Base-by-base conservation (phyloP, 30 jellyfish, hydroid and myxozoan species). In the Cassiopea xamachana region DNA sequence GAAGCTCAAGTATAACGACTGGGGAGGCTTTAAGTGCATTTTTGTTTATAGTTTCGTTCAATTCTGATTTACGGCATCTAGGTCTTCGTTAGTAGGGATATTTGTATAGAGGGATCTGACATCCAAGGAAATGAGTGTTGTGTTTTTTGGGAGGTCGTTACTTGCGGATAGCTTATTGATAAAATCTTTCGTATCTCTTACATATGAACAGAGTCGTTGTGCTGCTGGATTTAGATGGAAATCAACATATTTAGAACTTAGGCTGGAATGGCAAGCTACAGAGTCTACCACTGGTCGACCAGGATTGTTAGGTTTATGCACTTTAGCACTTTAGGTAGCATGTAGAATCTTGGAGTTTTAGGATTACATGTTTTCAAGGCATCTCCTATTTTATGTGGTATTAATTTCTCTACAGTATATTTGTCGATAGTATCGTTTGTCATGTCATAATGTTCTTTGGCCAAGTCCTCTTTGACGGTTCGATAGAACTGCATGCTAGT, bases 71-170 rank as follows among this genome's bases (percentile, higher is more conserved):
- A 48, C 70, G 43, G 73, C 74, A 0, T 16, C 48, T 46, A 78
- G 45, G 45, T 78, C 87, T 19, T 78, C 87, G 59, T 46, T 55
- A 78, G 59, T 78, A 43, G 85, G 73, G 49, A 69, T 81, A 48
- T 81, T 81, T 13, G 83, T 50, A 72, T 69, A 84, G 9, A 84
- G 86, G 50, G 92, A 71, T 45, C 81, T 39, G 6, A 84, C 87
- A 48, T 84, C 92, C 92, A 84, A 68, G 49, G 75, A n/a, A 27
- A 84, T 60, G 15, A 3, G 92, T 58, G 48, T 55, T 55, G 12
- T 55, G 0, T 84, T 73, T 8, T 48, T 61, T 46, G 92, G 92
- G 8, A 84, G 48, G 46, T 69, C 69, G 15, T 46, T 60, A 8
- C 46, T 48, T 14, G 51, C 16, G 51, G 72, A 16, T 12, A 84